Conservation (phyloP, 2,113 vertebrate species). For the Sinocyclocheilus anshuiensis region DNA sequence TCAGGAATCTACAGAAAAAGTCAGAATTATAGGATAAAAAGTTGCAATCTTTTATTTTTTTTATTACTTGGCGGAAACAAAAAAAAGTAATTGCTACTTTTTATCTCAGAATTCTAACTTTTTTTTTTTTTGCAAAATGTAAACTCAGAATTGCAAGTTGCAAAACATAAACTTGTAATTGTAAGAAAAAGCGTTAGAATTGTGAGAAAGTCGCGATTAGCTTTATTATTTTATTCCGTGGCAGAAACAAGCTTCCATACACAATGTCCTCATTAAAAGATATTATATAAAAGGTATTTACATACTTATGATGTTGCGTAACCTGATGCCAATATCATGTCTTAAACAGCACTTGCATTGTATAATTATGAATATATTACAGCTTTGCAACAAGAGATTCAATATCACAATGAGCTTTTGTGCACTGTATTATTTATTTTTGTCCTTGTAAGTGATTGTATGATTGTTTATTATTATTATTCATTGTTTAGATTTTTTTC, state of each 20-base stretch:
- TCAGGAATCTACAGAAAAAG: no score
- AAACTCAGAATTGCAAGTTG: no score
- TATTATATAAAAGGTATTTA: background rate
- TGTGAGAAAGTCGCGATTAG: background rate
- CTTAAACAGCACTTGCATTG: slow-evolving; percentile 29
- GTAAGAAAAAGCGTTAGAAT: background rate
- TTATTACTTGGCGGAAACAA: no score
- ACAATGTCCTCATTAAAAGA: slow-evolving; percentile 3
- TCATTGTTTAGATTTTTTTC: slow-evolving; percentile 13
- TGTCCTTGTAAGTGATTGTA: background rate
- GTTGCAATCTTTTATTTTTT: no score
- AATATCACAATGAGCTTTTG: slow-evolving; percentile 5
- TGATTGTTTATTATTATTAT: slow-evolving; percentile 2
- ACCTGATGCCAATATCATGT: slow-evolving; percentile 27
- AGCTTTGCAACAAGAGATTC: slow-evolving; percentile 25
- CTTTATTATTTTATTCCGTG: no score
- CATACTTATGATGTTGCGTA: slow-evolving; percentile 17
- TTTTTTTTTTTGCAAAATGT: no score
- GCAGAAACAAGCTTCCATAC: background rate
- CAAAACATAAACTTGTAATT: no score
- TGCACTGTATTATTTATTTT: background rate
- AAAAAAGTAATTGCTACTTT: no score
- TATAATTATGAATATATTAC: slow-evolving; percentile 3
- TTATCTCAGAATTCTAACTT: no score
- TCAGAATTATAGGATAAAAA: no score